Evolutionary conservation across 2,113 vertebrate genomes (phyloP).

Genomic region (Nothoprocta perdicaria): DNA sequence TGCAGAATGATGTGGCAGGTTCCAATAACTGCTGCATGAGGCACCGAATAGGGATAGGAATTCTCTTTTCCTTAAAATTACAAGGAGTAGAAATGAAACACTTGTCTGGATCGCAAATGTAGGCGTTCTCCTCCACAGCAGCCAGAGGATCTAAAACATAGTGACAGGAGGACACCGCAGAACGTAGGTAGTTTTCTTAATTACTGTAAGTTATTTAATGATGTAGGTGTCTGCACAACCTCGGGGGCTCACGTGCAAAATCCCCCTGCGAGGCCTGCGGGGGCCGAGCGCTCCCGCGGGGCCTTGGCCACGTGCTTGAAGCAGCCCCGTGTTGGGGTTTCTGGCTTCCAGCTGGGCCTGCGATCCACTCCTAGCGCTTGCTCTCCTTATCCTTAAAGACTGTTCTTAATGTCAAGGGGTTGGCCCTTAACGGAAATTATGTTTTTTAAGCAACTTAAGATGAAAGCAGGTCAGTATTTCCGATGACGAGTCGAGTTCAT

Average conservation of each 20-base stretch:
- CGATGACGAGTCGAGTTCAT: background rate
- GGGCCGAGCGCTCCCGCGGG: no score
- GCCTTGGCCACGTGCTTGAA: background rate
- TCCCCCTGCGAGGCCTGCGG: accelerated
- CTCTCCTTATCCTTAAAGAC: background rate
- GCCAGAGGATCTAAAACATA: background rate
- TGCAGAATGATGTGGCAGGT: background rate
- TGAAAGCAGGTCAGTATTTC: background rate
- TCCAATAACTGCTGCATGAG: background rate
- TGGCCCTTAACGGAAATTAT: background rate
- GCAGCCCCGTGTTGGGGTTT: background rate
- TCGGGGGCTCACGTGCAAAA: accelerated
- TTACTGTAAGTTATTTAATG: no score
- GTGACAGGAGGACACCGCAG: background rate
- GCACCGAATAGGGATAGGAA: background rate
- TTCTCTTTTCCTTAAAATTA: background rate
- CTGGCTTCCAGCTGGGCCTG: background rate
- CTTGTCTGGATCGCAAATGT: background rate
- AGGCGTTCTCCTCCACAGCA: background rate
- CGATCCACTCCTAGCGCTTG: accelerated
- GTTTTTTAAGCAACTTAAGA: background rate
- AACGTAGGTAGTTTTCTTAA: background rate
- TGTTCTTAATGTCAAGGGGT: background rate
- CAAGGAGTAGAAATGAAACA: background rate
- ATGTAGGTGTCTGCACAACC: no score